Conservation (phyloP, 2,113 vertebrate species). For the Passerina amoena region DNA sequence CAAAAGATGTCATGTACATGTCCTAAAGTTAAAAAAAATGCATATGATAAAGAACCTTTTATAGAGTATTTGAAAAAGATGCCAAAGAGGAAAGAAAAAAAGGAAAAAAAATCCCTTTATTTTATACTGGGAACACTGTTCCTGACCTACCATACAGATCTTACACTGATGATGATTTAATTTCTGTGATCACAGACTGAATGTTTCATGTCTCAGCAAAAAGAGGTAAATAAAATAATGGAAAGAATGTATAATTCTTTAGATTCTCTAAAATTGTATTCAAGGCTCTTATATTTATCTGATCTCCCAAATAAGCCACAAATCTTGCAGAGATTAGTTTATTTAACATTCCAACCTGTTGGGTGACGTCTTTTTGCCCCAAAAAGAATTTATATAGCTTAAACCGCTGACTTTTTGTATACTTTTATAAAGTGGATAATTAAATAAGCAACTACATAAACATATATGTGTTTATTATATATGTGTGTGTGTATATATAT, state of each 20-base stretch:
- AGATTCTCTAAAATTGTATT: not conserved
- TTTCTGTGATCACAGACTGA: not conserved
- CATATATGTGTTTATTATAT: too few species aligned
- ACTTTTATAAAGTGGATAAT: not conserved
- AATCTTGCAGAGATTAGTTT: not conserved
- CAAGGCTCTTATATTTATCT: not conserved
- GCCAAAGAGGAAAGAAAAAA: not conserved
- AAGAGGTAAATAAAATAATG: not conserved
- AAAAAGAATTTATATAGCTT: not conserved
- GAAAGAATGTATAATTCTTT: not conserved
- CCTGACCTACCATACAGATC: not conserved
- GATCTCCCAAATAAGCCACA: not conserved
- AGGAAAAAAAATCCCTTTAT: not conserved
- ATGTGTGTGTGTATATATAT: not conserved
- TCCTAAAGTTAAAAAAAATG: not conserved
- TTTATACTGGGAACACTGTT: not conserved
- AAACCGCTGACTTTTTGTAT: not conserved
- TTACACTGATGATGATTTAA: not conserved
- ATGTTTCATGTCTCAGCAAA: not conserved
- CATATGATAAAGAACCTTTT: not conserved
- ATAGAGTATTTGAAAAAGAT: not conserved
- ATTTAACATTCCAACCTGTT: not conserved
- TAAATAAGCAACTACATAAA: not conserved
- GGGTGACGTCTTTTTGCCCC: not conserved
- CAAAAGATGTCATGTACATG: not conserved